phyloP scores from a whole-genome alignment of 2,113 vertebrate species.

The Carettochelys insculpta region DNA sequence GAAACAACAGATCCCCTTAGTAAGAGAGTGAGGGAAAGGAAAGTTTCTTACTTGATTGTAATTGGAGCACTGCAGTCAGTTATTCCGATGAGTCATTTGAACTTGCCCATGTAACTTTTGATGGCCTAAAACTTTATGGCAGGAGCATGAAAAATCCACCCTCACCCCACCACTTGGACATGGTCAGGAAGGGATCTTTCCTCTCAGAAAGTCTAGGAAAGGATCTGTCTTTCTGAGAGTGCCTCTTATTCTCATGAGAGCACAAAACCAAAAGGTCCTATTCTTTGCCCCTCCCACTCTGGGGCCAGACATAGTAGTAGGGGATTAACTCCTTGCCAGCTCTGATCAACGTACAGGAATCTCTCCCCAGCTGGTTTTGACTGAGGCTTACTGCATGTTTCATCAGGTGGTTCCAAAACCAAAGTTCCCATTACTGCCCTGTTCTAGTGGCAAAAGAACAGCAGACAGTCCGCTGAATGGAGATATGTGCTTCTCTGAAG shows the following conservation, averaged over 20 bases:
- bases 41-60: not conserved
- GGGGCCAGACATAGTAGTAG: not conserved
- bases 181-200: not conserved
- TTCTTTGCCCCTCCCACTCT: not conserved
- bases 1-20: conserved; percentile 20
- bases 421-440: not conserved
- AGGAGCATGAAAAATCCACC: too few species aligned
- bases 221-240: not conserved
- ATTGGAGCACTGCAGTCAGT: not conserved
- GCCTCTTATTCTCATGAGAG: not conserved
- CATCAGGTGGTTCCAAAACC: not conserved
- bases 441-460: not conserved
- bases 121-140: too few species aligned
- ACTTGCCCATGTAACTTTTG: too few species aligned
- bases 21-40: not conserved
- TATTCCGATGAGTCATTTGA: too few species aligned
- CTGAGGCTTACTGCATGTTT: not conserved
- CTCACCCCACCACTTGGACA: too few species aligned
- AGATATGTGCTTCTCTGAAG: not conserved
- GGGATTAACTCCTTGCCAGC: not conserved
- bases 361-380: not conserved
- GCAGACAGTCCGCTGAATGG: not conserved
- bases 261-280: not conserved
- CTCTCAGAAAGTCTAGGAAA: not conserved
- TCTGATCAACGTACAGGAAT: not conserved